Base-by-base conservation (phyloP, 2,113 vertebrate species). In the Cinclus mexicanus region DNA sequence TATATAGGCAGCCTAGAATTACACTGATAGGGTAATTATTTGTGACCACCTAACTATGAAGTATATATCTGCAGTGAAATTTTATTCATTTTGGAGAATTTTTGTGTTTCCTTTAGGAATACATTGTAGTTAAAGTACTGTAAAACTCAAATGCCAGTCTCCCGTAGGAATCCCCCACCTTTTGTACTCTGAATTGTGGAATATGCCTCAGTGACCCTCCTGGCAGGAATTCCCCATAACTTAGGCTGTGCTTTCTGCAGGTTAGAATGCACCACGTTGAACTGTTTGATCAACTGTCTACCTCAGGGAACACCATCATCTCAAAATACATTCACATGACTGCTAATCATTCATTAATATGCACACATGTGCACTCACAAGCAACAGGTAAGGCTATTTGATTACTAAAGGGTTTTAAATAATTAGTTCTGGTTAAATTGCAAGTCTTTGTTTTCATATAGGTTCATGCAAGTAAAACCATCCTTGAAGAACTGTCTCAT, bases 221-320 rank as follows among this genome's bases (percentile, higher is more conserved):
- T 20, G n/a, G 12, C 0, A n/a, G 15, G 3, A 64, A 71, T 8
- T 20, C 8, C 35, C 19, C 20, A 6, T 6, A 55, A 37, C 2
- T 2, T 6, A 21, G 7, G 8, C 23, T 35, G 44, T n/a, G 42
- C 21, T 44, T 82, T 50, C 64, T 69, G n/a, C 24, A 28, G 35
- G 33, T 49, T 29, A 7, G 3, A 39, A 33, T 1, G 1, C 29
- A 42, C 3, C 22, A 56, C 5, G 6, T 0, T 7, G 9, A 85
- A n/a, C 24, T 12, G 7, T 24, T 8, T 23, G 26, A 70, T 55
- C 47, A 55, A 9, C 7, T 28, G 9, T 2, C 28, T 22, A 2
- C 24, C 18, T 79, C 35, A 35, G 15, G 2, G 26, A 75, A 64
- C 44, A 55, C 5, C 25, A 14, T 61, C n/a, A 75, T 24, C 60